These are phyloP conservation scores for Pampus argenteus DNA, from an alignment of 2,797 vertebrate species.

Conservation along the genomic window DNA sequence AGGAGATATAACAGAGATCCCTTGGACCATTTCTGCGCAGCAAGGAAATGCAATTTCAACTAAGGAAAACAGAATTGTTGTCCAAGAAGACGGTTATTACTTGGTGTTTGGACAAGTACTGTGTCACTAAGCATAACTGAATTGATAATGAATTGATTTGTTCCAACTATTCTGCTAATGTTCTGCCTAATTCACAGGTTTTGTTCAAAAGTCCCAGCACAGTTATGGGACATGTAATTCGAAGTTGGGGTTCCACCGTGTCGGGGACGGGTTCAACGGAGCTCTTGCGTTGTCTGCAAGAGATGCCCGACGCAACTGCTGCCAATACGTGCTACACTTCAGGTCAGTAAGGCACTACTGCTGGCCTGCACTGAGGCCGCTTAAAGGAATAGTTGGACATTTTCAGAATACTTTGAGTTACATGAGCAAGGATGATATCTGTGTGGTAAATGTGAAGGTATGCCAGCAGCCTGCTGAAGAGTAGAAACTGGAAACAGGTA, in stretches of 20 bases:
- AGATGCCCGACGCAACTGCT: conserved; percentile 51
- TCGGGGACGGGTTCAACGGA: conserved; percentile 44
- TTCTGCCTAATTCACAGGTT: conserved; percentile 75
- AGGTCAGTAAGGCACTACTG: conserved; percentile 63
- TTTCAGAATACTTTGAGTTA: background rate
- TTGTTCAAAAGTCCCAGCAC: conserved; percentile 64
- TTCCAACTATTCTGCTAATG: conserved; percentile 70
- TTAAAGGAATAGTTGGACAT: background rate
- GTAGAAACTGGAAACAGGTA: no score
- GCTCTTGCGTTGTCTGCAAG: conserved; percentile 70
- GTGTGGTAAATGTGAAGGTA: background rate
- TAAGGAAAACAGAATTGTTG: conserved; percentile 80
- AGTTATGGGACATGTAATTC: conserved; percentile 73
- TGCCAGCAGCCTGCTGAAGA: background rate
- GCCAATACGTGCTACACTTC: conserved; percentile 73
- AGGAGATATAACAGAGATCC: conserved; percentile 80
- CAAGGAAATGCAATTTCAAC: conserved; percentile 75
- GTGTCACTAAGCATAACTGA: conserved; percentile 74
- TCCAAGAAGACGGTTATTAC: conserved; percentile 83
- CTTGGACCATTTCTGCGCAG: conserved; percentile 77
- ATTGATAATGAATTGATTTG: conserved; percentile 69
- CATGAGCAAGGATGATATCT: no score
- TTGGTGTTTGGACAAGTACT: conserved; percentile 84
- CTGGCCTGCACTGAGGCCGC: background rate
- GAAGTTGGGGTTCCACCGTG: conserved; percentile 54